Percentiles rank a stretch among this genome's conserved stretches.
Evolutionary conservation across 2,113 vertebrate genomes (phyloP).

Genomic region (Silurus meridionalis): DNA sequence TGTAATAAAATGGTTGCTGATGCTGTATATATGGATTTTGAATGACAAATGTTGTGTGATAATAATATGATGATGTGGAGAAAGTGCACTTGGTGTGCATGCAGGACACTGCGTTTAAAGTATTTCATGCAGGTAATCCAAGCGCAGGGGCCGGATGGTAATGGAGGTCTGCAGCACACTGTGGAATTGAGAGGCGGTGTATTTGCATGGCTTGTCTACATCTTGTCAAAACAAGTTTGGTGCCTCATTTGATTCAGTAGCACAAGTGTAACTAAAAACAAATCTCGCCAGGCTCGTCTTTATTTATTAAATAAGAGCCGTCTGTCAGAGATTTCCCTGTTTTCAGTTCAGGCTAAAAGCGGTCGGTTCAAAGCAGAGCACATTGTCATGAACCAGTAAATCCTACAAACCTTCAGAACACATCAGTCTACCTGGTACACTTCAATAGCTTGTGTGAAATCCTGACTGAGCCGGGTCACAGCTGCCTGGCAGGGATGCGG

Average conservation of each 20-base stretch:
- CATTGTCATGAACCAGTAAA: constrained; percentile 7
- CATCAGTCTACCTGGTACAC: constrained; percentile 12
- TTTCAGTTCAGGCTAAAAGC: background rate
- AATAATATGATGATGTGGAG: constrained; percentile 43
- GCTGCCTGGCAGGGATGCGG: constrained; percentile 22
- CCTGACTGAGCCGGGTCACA: background rate
- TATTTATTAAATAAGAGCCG: background rate
- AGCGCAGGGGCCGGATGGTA: constrained; percentile 39
- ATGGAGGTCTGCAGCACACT: constrained; percentile 35
- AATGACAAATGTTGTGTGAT: constrained; percentile 35
- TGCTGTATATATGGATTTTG: constrained; percentile 6
- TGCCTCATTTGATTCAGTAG: constrained; percentile 35
- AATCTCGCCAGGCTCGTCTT: background rate
- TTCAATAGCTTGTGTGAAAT: constrained; percentile 27
- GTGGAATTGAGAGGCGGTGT: constrained; percentile 19
- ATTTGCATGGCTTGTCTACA: constrained; percentile 48
- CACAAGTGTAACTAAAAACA: constrained; percentile 43
- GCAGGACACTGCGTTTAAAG: constrained; percentile 16
- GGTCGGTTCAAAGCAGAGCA: background rate
- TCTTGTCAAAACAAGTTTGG: constrained; percentile 41
- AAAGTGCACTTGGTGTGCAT: background rate
- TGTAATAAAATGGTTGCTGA: too few species aligned
- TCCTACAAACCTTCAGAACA: constrained; percentile 21
- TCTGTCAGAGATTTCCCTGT: background rate
- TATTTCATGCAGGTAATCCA: constrained; percentile 42